Conservation (phyloP, 2,888 invertebrate genomes). For the Thereva nobilitata region DNA sequence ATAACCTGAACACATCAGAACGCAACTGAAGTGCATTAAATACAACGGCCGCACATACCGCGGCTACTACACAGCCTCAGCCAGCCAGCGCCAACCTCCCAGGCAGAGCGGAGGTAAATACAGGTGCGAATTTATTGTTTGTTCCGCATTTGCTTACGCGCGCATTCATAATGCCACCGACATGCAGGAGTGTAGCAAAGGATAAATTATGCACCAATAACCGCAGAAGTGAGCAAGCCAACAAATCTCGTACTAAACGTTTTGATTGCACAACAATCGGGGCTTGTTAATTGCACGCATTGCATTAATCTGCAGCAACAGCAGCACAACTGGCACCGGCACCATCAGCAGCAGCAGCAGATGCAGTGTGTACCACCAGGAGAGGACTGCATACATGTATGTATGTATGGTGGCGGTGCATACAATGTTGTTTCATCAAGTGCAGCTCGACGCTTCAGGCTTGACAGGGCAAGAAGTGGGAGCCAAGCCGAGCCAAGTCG, state of each 20-base stretch:
- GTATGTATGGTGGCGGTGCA: no score
- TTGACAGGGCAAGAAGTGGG: no score
- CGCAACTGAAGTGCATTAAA: not conserved
- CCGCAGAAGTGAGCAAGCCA: conserved; percentile 12
- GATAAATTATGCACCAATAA: conserved; percentile 15
- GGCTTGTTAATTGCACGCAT: conserved; percentile 29
- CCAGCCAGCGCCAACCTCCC: not conserved
- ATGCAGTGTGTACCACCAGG: not conserved
- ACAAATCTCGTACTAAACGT: conserved; percentile 25
- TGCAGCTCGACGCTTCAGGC: no score
- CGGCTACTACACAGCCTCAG: not conserved
- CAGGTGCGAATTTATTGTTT: conserved; percentile 25
- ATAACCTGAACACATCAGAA: conserved; percentile 15
- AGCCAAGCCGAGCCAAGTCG: no score
- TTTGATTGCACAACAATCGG: conserved; percentile 33
- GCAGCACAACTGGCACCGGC: not conserved
- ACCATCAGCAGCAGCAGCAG: not conserved
- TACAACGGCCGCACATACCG: not conserved
- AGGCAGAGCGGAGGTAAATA: not conserved
- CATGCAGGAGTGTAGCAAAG: not conserved
- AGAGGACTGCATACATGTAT: not conserved
- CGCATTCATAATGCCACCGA: conserved; percentile 13
- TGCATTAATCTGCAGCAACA: conserved; percentile 20
- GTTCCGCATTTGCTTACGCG: conserved; percentile 10
- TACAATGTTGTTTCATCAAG: no score